These are phyloP conservation scores for Samia ricini DNA, from an alignment of 1,140 invertebrate genomes.

Conservation along the genomic window DNA sequence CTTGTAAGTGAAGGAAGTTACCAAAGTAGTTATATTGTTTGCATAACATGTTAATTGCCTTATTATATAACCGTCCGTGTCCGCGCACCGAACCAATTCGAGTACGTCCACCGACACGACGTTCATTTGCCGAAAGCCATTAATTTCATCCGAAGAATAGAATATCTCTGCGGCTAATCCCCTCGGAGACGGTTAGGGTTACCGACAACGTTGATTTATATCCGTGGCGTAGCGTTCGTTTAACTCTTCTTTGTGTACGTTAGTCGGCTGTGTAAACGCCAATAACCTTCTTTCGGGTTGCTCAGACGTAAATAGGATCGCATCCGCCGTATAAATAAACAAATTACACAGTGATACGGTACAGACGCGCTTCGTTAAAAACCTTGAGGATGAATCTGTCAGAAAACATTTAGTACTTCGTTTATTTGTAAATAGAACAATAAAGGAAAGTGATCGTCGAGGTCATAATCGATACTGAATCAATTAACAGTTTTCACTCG, in stretches of 20 bases:
- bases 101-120: slow-evolving; percentile 49
- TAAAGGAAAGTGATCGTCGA: slow-evolving; percentile 29
- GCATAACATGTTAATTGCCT: slow-evolving; percentile 52
- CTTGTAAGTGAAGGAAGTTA: slow-evolving; percentile 40
- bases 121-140: slow-evolving; percentile 76
- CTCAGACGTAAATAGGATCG: slow-evolving; percentile 47
- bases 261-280: slow-evolving; percentile 46
- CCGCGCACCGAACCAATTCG: slow-evolving; percentile 59
- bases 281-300: slow-evolving; percentile 62
- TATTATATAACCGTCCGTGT: slow-evolving; percentile 56
- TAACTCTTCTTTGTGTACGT: slow-evolving; percentile 54
- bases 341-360: slow-evolving; percentile 45
- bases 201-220: slow-evolving; percentile 74
- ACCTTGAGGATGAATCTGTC: slow-evolving; percentile 30
- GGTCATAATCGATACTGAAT: slow-evolving; percentile 17
- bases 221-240: slow-evolving; percentile 50
- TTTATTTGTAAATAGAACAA: slow-evolving; percentile 27
- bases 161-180: slow-evolving; percentile 70
- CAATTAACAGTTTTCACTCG: slow-evolving; percentile 33
- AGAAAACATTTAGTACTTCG: slow-evolving; percentile 14
- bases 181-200: slow-evolving; percentile 67
- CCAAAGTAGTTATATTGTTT: slow-evolving; percentile 43
- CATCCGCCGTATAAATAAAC: slow-evolving; percentile 53
- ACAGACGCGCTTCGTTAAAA: slow-evolving; percentile 35
- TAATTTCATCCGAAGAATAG: slow-evolving; percentile 73